Percentiles rank a stretch among this genome's conserved stretches.
Conservation (phyloP, 2,888 invertebrate genomes). For the Drosophila eohydei region DNA sequence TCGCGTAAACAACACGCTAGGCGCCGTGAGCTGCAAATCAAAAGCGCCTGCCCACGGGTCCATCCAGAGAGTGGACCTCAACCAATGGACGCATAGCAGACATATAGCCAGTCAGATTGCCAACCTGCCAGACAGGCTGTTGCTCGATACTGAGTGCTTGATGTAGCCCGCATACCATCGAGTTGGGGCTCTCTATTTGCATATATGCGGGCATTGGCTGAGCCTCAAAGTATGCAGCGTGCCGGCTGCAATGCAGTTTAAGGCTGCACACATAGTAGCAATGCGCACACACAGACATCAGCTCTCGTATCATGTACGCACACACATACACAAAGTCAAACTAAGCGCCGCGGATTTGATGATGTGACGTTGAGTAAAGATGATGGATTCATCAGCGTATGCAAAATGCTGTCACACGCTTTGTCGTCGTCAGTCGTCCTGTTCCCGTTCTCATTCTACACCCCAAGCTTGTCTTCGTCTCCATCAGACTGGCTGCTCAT, state of each 20-base stretch:
- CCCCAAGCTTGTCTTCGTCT: conserved; percentile 37
- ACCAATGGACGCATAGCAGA: neutral
- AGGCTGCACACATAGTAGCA: conserved; percentile 20
- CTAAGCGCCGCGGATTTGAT: conserved; percentile 79
- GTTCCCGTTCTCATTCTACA: conserved; percentile 33
- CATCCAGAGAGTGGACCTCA: conserved; percentile 21
- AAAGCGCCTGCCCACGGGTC: conserved; percentile 34
- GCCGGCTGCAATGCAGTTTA: conserved; percentile 52
- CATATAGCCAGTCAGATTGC: neutral
- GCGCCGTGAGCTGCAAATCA: conserved; percentile 43
- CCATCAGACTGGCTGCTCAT: conserved; percentile 67
- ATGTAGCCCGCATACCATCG: conserved; percentile 56
- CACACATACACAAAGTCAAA: conserved; percentile 59
- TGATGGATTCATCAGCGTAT: conserved; percentile 83
- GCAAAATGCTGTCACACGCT: conserved; percentile 81
- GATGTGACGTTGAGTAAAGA: conserved; percentile 83
- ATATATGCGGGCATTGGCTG: conserved; percentile 52
- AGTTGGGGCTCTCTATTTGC: conserved; percentile 46
- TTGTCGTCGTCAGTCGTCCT: conserved; percentile 67
- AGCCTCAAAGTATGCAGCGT: conserved; percentile 34
- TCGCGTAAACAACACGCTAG: conserved; percentile 56
- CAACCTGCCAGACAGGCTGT: neutral
- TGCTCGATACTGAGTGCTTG: conserved; percentile 51
- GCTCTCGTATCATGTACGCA: neutral
- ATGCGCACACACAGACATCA: conserved; percentile 3